Base-by-base conservation (phyloP, 2,113 vertebrate genomes). In the Cyprinodon variegatus region DNA sequence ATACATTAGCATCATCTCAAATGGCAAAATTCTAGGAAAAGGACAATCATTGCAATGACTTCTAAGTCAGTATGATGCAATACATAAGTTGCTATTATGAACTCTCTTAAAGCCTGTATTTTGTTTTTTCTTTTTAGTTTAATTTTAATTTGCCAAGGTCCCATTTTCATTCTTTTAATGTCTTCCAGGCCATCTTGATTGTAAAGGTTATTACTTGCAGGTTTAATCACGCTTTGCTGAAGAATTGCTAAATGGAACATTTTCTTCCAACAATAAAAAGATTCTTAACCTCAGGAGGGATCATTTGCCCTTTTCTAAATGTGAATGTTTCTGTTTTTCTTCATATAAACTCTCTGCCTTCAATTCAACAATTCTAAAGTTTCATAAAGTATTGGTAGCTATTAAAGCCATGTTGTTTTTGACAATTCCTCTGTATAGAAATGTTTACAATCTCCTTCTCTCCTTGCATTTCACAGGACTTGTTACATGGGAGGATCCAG, bases 401-500 rank as follows among this genome's bases (percentile, higher is more conserved):
- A 9, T n/a, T n/a, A 6, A 57, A 57, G 20, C 17, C n/a, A 20
- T 20, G 10, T 20, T n/a, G 17, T 57, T 57, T 57, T 57, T 14
- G 17, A 20, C 50, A 10, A 6, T 37, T 20, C n/a, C 17, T 50
- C 10, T 13, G 4, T 12, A 5, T 40, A 7, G 50, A 45, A 2
- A 10, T 14, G 17, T 11, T 70, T 43, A 22, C 12, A 8, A 65
- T 65, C 4, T 53, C 62, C 6, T 3, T 48, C 2, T 36, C 45
- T 29, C 5, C 38, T 8, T 61, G 38, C 62, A 22, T 57, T 36
- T 67, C 3, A 40, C 82, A 99, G 98, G 98, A 99, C 87, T 90
- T 99, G 62, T 94, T 97, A 76, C 96, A 96, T 0, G 98, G 98
- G 4, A 95, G 98, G 45, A 97, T 98, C 89, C 98, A 99, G 90